Percentiles rank a stretch among this genome's conserved stretches.
Conservation (phyloP, 2,797 vertebrate species). For the Sebastes hubbsi region DNA sequence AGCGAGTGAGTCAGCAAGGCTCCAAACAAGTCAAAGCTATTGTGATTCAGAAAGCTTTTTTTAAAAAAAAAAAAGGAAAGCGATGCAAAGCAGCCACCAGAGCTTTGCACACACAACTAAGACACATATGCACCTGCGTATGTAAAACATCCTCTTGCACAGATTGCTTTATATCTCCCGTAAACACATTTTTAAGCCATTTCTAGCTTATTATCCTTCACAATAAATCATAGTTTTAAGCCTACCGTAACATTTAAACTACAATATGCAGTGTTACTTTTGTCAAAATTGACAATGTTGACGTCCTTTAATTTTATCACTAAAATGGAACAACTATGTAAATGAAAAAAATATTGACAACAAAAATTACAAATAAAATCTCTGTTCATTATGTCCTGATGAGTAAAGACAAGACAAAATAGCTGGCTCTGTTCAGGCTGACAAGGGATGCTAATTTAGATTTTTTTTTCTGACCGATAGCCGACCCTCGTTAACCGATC, state of each 20-base stretch:
- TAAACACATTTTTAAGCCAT: not conserved
- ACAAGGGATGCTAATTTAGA: no score
- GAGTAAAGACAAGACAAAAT: no score
- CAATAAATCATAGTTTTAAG: not conserved
- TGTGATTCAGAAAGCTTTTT: conserved; percentile 47
- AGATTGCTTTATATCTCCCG: not conserved
- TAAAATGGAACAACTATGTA: no score
- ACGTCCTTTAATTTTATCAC: rapidly evolving
- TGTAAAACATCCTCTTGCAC: not conserved
- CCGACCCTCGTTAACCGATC: no score
- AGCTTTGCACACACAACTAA: not conserved
- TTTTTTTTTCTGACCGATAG: no score
- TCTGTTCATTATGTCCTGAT: no score
- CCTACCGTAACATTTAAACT: not conserved
- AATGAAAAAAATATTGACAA: no score
- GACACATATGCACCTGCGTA: not conserved
- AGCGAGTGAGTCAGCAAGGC: conserved; percentile 55
- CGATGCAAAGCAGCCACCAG: conserved; percentile 1
- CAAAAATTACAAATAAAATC: no score
- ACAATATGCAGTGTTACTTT: rapidly evolving
- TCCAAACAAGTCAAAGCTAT: conserved; percentile 49
- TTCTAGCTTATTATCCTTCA: not conserved
- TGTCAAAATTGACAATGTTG: no score
- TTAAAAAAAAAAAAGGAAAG: conserved; percentile 9
- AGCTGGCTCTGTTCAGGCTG: no score